Base-by-base conservation (phyloP, 2,888 invertebrate species). In the Macrophya alboannulata region DNA sequence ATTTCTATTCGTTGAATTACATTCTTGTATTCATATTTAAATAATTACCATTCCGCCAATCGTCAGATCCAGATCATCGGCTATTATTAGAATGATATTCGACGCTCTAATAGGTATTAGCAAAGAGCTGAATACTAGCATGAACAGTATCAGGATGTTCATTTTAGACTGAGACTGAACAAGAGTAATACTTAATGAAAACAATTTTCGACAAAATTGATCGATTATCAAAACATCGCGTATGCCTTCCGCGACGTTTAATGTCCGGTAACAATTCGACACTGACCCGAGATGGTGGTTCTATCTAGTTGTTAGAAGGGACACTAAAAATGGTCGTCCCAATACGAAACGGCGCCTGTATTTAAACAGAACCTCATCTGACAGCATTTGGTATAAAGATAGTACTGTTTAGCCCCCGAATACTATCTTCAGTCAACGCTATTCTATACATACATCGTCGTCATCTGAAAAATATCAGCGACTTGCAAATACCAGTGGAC, bases 41-140 rank as follows among this genome's bases (percentile, higher is more conserved):
- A 84, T 68, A 94, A 95, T 95, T 95, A 97, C 97, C 95, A 97
- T 95, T 82, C 97, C 97, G 92, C 96, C 96, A 79, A 98, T 94
- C n/a, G 95, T 94, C 4, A 95, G 94, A 94, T 98, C 98, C 93
- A 98, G 98, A 94, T 98, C 98, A 92, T 98, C 98, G 0, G 97
- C 97, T 83, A 98, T 90, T 88, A 98, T 94, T 62, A 98, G 91
- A 74, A 98, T 94, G 91, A 98, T 96, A 94, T 98, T 98, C 45
- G 97, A 96, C 90, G 90, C 92, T 59, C 86, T 90, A 74, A 88
- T 91, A 45, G 86, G 87, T 62, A 89, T 91, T 87, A 93, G 91
- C 77, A 90, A 87, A 85, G 88, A 89, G 84, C 87, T 87, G 62
- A 91, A 83, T 68, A 83, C 68, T 31, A 65, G n/a, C 31, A 25